These are phyloP conservation scores for Schizaphis graminum DNA, from an alignment of 2,888 invertebrate species.

Conservation along the genomic window DNA sequence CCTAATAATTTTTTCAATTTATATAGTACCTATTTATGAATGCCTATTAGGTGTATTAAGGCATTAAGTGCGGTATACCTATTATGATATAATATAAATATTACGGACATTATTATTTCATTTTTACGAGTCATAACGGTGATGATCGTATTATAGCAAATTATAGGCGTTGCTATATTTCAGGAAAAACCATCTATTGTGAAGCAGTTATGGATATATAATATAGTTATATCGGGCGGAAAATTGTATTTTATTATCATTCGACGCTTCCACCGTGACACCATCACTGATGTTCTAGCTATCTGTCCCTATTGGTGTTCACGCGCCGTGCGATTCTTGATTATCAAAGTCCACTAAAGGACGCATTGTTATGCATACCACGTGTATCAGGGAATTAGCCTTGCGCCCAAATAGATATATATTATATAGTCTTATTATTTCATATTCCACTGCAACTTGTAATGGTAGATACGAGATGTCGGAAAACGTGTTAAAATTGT, in stretches of 20 bases:
- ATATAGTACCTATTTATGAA: background rate
- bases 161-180: background rate
- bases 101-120: background rate
- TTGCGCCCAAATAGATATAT: background rate
- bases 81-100: background rate
- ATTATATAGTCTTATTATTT: background rate
- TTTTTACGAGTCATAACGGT: background rate
- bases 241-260: slow-evolving; percentile 54
- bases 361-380: slow-evolving; percentile 15
- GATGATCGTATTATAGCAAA: background rate
- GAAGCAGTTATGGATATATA: slow-evolving; percentile 5
- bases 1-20: background rate
- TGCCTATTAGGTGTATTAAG: background rate
- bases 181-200: background rate
- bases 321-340: slow-evolving; percentile 9
- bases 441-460: background rate
- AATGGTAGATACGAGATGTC: background rate
- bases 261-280: background rate
- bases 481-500: background rate
- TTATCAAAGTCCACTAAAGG: slow-evolving; percentile 21
- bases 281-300: background rate
- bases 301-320: background rate
- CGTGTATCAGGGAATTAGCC: slow-evolving; percentile 22
- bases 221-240: slow-evolving; percentile 18
- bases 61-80: background rate